These are phyloP conservation scores for Echinops telfairi DNA, from an alignment of 2,113 vertebrate species.

Conservation along the genomic window DNA sequence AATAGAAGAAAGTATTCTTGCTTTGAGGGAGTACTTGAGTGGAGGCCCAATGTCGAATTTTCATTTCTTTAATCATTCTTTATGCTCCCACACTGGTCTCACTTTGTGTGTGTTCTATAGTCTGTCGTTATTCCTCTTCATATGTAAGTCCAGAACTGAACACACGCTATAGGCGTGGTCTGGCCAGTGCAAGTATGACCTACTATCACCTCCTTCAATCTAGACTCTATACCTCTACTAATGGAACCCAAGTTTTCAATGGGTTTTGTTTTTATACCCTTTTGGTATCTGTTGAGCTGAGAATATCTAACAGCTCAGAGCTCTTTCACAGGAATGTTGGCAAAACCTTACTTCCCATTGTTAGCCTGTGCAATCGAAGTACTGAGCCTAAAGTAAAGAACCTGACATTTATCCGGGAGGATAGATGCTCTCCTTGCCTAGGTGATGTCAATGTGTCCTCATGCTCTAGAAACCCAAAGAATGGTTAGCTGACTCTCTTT, in stretches of 20 bases:
- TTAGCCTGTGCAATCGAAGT: neutral
- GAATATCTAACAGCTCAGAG: neutral
- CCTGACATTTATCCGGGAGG: neutral
- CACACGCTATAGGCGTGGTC: neutral
- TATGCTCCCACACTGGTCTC: neutral
- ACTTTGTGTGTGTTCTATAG: neutral
- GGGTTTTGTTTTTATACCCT: neutral
- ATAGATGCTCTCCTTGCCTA: neutral
- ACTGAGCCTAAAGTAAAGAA: neutral
- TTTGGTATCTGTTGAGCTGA: slow-evolving; percentile 4
- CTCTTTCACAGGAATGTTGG: neutral
- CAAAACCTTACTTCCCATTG: neutral
- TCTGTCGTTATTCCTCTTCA: neutral
- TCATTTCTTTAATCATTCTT: neutral
- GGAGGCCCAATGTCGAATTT: too few species aligned
- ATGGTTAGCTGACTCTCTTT: slow-evolving; percentile 22
- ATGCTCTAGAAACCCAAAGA: neutral
- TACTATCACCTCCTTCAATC: slow-evolving; percentile 7
- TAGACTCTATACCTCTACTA: neutral
- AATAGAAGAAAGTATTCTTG: too few species aligned
- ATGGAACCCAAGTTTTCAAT: neutral
- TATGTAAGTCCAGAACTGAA: neutral
- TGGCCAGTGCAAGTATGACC: neutral
- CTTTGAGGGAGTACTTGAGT: too few species aligned
- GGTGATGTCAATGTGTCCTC: neutral